Evolutionary conservation across 1,140 invertebrate species (phyloP), one percentile per base, ranked within the genome.

Genomic region (Drosophila parvula): DNA sequence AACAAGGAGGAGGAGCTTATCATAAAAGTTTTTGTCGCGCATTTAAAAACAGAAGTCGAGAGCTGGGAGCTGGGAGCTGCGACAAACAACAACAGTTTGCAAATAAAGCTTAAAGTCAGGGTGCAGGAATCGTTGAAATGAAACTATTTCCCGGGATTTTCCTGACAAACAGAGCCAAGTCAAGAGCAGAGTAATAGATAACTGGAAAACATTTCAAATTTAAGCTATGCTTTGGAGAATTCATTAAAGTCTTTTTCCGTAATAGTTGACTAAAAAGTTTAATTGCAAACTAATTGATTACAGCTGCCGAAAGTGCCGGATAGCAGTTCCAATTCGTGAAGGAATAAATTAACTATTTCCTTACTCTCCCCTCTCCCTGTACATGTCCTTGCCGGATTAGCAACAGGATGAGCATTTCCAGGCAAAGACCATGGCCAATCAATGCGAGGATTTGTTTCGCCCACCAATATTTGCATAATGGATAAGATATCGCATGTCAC

Each of bases 381-480:
- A 53, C 50, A 32, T 53, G 18, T 53, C 38, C 14, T 45, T 22
- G 8, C 28, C 18, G 62, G 62, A 64, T 64, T 64, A 64, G 41
- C 47, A 48, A 16, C 32, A 22, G 59, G 60, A 48, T 63, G 45
- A 27, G 28, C 30, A n/a, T 18, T 41, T 45, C 18, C 32, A 14
- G 22, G 14, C 10, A 10, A 30, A 44, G 12, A 30, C 47, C 22
- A 22, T 8, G 18, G 30, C 41, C 76, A 88, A 82, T 79, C 79
- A 79, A 80, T 75, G 71, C 67, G 71, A 63, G 84, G 68, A 83
- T 88, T 86, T 86, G 51, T 38, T 78, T 59, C 38, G 60, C 36
- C 53, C 83, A 68, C 71, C 84, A 80, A 88, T 88, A 88, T 88
- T 88, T 88, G 75, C 83, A 88, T 88, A 88, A 88, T 89, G 88